Conservation (phyloP, 2,113 vertebrate genomes). For the Urocitellus parryii region DNA sequence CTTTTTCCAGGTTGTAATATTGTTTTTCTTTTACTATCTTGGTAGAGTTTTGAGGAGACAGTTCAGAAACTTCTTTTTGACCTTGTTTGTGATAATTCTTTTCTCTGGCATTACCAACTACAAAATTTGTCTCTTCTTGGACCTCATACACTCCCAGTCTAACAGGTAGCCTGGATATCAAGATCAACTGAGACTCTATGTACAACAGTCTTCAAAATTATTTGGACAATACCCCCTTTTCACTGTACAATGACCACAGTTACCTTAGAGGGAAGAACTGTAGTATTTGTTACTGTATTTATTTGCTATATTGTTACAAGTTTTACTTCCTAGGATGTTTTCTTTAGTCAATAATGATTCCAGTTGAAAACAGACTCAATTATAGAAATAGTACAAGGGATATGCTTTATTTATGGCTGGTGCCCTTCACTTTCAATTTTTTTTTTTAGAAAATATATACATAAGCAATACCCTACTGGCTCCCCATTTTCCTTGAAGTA, state of each 20-base stretch:
- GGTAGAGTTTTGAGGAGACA: not conserved
- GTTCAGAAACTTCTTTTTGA: not conserved
- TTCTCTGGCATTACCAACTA: not conserved
- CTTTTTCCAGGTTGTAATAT: not conserved
- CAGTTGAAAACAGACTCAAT: not conserved
- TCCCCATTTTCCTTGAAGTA: not conserved
- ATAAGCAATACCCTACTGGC: not conserved
- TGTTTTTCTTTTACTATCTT: constrained; percentile 28
- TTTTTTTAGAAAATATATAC: not conserved
- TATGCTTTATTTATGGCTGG: not conserved
- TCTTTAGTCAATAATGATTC: not conserved
- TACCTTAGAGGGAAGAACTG: not conserved
- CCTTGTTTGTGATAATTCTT: not conserved
- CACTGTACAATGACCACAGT: not conserved
- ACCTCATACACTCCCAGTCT: not conserved
- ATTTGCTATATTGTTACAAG: not conserved
- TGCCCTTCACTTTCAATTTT: not conserved
- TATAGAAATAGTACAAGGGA: not conserved
- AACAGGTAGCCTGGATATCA: not conserved
- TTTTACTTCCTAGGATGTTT: not conserved
- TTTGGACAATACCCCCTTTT: not conserved
- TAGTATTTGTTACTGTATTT: not conserved
- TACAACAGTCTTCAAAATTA: constrained; percentile 11
- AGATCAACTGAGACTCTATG: not conserved
- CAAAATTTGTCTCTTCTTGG: not conserved